Conservation (phyloP, 1,140 invertebrate species). For the Oryzaephilus surinamensis region DNA sequence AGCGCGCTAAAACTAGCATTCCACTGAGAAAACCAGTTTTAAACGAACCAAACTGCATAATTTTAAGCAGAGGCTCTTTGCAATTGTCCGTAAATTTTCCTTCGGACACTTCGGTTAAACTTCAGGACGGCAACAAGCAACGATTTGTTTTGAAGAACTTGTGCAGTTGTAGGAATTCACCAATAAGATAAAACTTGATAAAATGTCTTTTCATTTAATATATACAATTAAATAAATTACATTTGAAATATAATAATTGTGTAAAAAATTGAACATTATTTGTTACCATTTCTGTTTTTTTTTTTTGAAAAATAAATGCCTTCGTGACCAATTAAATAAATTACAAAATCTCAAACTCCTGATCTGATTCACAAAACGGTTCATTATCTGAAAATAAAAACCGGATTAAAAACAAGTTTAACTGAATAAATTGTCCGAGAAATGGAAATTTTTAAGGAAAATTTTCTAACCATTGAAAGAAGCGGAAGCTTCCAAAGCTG, state of each 20-base stretch:
- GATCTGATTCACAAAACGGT: background rate
- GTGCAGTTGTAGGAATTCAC: slow-evolving; percentile 3
- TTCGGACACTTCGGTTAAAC: slow-evolving; percentile 25
- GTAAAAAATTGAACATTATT: no score
- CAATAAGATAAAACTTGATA: no score
- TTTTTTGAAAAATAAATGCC: no score
- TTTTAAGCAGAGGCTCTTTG: slow-evolving; percentile 26
- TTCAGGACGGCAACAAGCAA: slow-evolving; percentile 19
- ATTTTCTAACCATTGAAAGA: no score
- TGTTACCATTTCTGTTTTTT: no score
- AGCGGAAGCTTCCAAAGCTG: slow-evolving; percentile 12
- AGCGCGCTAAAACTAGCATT: slow-evolving; percentile 3
- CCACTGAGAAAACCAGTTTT: background rate
- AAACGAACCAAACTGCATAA: background rate
- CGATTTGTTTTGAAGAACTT: background rate
- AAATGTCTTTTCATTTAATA: no score
- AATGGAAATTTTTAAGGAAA: background rate
- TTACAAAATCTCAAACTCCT: background rate
- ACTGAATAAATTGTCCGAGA: background rate
- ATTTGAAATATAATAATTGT: no score
- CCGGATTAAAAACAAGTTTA: no score
- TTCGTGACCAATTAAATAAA: no score
- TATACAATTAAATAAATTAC: no score
- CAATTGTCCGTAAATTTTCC: slow-evolving; percentile 34
- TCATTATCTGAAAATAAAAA: no score